A percentile compares a stretch with the other conserved stretches of the same genome.
phyloP scores from a whole-genome alignment of 2,113 vertebrate species.

The Herpailurus yagouaroundi region DNA sequence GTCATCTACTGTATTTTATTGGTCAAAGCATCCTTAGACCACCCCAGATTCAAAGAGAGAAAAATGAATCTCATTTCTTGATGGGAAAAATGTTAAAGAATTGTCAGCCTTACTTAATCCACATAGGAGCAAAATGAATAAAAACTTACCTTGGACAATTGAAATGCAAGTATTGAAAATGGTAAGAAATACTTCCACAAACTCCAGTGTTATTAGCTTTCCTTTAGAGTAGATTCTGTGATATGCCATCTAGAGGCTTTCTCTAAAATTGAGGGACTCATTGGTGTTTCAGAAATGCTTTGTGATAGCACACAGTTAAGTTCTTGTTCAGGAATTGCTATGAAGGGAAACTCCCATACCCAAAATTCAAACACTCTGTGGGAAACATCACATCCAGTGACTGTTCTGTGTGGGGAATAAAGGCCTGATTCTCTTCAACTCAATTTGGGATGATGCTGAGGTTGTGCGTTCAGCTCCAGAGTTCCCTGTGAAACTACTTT shows the following conservation, averaged over 20 bases:
- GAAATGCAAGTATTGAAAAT: not conserved
- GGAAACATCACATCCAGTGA: accelerated
- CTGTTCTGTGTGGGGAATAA: accelerated
- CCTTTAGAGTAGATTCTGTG: not conserved
- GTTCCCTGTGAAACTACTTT: not conserved
- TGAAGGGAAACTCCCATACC: not conserved
- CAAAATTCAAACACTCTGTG: not conserved
- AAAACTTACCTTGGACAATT: not conserved
- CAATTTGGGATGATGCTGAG: not conserved
- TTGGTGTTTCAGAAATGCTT: not conserved
- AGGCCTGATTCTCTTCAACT: not conserved
- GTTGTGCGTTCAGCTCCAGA: not conserved
- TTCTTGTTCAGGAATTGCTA: not conserved
- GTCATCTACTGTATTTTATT: not conserved
- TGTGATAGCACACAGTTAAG: not conserved
- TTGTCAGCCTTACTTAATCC: not conserved
- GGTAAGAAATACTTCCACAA: not conserved
- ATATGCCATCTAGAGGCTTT: not conserved
- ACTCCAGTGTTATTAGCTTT: not conserved
- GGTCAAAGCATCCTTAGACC: not conserved
- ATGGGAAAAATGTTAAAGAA: not conserved
- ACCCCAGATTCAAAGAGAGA: not conserved
- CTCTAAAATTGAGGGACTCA: not conserved
- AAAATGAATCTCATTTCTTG: not conserved
- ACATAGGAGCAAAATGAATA: not conserved